A percentile compares a stretch with the other conserved stretches of the same genome.
Evolutionary conservation across 1,140 invertebrate species (phyloP).

Genomic region (Conopomorpha cramerella): DNA sequence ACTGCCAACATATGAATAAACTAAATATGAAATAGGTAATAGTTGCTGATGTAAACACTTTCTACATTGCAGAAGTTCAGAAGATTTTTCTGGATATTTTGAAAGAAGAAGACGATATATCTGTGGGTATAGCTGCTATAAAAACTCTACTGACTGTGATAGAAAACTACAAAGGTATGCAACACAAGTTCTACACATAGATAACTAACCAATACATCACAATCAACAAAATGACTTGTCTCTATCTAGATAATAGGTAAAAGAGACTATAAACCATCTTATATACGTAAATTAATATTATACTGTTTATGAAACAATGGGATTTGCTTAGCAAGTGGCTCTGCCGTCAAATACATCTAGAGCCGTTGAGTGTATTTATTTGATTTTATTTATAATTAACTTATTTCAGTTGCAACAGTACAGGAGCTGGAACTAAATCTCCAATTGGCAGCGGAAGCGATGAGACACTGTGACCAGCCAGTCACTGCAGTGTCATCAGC

Average conservation of each 20-base stretch:
- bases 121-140: constrained; percentile 88
- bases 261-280: too few species aligned
- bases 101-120: constrained; percentile 77
- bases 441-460: constrained; percentile 76
- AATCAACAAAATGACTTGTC: background rate
- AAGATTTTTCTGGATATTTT: constrained; percentile 76
- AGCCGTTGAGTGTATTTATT: background rate
- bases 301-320: background rate
- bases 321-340: too few species aligned
- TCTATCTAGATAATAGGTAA: background rate
- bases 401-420: constrained; percentile 77
- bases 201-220: background rate
- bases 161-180: constrained; percentile 74
- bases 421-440: constrained; percentile 82
- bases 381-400: constrained; percentile 4
- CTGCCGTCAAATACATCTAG: too few species aligned
- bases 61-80: constrained; percentile 66
- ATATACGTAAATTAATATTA: background rate
- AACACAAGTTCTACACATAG: background rate
- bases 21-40: constrained; percentile 3
- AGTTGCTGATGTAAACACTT: too few species aligned
- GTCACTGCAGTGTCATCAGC: constrained; percentile 88
- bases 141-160: constrained; percentile 82
- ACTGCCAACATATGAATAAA: background rate
- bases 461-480: constrained; percentile 82